Evolutionary conservation across 1,140 invertebrate species (phyloP), one percentile per base, ranked within the genome.

Genomic region (Polypedilum pembai): DNA sequence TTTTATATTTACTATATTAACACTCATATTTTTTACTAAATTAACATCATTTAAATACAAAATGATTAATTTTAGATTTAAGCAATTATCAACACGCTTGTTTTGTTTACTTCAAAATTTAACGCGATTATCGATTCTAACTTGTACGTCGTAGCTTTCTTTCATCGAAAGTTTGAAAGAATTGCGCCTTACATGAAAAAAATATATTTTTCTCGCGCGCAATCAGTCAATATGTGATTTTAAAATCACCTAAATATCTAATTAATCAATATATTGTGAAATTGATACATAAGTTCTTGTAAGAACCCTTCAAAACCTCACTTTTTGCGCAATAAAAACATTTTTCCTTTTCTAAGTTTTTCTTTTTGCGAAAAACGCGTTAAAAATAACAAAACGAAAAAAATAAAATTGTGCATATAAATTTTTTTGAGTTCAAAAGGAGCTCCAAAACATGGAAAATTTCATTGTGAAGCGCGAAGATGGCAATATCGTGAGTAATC

Each of bases 381-480:
- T 56, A 56, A 56, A 33, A 56, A 56, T 56, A 56, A 56, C 45
- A 56, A 56, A 56, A 12, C 45, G n/a, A n/a, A 56, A 56, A 56
- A 56, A 56, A 56, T n/a, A 15, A 56, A n/a, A n/a, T 56, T 56
- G n/a, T 56, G 45, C 12, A 56, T n/a, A 56, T 56, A 56, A 45
- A 45, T 45, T 45, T 45, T 45, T 8, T 45, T 15, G 41, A 45
- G 8, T 45, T 45, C 15, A 45, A 56, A 56, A 15, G 12, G n/a
- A 56, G 12, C 45, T 56, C 12, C 12, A n/a, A 56, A 56, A 15
- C 45, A 69, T 69, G 65, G 65, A 69, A 10, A 69, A 69, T 20
- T 69, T 69, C 65, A 69, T 69, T 18, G 65, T 69, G 18, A 69
- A 69, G 18, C 65, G 65, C 2, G 65, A 69, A 20, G 65, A 69